A percentile compares a stretch with the other conserved stretches of the same genome.
Evolutionary conservation across 2,113 vertebrate genomes (phyloP).

Genomic region (Psilopsiagon aurifrons): DNA sequence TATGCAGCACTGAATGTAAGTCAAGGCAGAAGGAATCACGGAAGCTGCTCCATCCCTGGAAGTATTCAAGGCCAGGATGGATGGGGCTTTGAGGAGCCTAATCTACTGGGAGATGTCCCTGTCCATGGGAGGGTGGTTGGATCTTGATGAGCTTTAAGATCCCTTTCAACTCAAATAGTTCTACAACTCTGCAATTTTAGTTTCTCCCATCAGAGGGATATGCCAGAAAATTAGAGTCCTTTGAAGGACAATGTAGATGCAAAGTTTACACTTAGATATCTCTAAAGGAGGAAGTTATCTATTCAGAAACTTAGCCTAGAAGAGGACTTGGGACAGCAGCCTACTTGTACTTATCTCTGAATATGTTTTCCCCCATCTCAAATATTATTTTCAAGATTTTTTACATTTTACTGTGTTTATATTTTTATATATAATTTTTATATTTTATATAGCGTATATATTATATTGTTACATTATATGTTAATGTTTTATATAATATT

Average conservation of each 20-base stretch:
- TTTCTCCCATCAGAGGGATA: not conserved
- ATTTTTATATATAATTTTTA: too few relatives aligned
- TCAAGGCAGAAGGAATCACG: not conserved
- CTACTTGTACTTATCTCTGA: not conserved
- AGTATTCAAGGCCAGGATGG: not conserved
- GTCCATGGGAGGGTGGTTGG: not conserved
- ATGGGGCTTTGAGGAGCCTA: not conserved
- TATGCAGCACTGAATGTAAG: not conserved
- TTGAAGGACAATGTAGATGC: not conserved
- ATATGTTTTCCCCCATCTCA: not conserved
- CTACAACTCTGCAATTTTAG: not conserved
- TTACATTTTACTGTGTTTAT: too few relatives aligned
- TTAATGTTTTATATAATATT: too few relatives aligned
- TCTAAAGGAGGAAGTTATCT: not conserved
- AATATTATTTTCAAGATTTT: not conserved
- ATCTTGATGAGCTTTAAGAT: not conserved
- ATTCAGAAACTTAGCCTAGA: not conserved
- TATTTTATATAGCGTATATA: too few relatives aligned
- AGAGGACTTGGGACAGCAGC: not conserved
- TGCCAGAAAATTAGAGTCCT: not conserved
- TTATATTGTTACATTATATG: too few relatives aligned
- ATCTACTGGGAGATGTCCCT: not conserved
- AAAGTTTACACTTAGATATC: rapidly evolving
- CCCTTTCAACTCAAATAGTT: not conserved
- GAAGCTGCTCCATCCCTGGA: not conserved